Evolutionary conservation across 2,113 vertebrate species (phyloP), one percentile per base, ranked within the genome.

Genomic region (Sapajus apella): DNA sequence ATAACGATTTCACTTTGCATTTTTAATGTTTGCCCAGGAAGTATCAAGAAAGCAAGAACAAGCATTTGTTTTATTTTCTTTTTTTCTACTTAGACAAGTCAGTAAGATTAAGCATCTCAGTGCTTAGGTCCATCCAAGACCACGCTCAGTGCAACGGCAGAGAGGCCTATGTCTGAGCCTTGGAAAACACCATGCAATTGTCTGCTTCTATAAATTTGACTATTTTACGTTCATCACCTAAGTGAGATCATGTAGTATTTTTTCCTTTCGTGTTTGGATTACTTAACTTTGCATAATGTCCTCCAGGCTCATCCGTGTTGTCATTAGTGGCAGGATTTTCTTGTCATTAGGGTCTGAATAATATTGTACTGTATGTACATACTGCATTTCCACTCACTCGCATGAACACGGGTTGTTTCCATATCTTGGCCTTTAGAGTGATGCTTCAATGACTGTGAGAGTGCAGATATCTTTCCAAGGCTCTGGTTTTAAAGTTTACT

Each of bases 1-100:
- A 1, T 0, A 18, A 72, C 50, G 2, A 50, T 45, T 88, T 47
- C 45, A 18, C 10, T 72, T 77, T 90, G 56, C 91, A 90, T 84
- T 87, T 95, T 92, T 73, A 56, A 81, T 66, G 82, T 68, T 55
- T 75, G 73, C 37, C 72, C 66, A 82, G 79, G 58, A 93, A 96
- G 72, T 32, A 43, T 3, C 43, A 88, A 20, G 76, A 64, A 27
- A 80, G n/a, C 37, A 50, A 32, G 23, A 47, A 9, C 25, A 75
- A 76, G 66, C 17, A 5, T 43, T 92, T 76, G 11, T 80, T 52
- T 85, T 40, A 4, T 52, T 77, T 47, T 45, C 40, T 23, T 20
- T 30, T 45, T 70, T 76, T 17, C 84, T 61, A 10, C 21, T 40
- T 72, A 64, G 52, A 55, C 6, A 35, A 72, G 7, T 23, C 56